Base-by-base conservation (phyloP, 2,113 vertebrate species). In the Tautogolabrus adspersus region DNA sequence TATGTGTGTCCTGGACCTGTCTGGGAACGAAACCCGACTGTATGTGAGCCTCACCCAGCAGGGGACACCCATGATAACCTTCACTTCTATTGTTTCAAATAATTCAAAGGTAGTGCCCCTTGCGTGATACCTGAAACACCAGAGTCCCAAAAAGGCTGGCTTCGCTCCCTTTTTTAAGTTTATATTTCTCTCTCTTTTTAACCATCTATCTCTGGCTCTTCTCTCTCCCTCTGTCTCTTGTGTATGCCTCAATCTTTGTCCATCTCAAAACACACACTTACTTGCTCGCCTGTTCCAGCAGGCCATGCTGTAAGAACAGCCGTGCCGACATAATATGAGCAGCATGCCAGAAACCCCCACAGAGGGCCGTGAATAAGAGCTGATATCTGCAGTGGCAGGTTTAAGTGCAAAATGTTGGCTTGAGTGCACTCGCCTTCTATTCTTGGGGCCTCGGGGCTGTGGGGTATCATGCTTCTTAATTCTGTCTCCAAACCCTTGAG, bases 371-470 rank as follows among this genome's bases (percentile, higher is more conserved):
- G 80, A 89, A 85, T 77, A 80, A 81, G 82, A 83, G 75, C 85
- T 61, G 68, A 86, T 84, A 79, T 77, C 65, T 66, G 79, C 62
- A 66, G 74, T 64, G 75, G 66, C 78, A 68, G 72, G 70, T 81
- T 89, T 69, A 89, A 89, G 75, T 75, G 66, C 60, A 82, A 85
- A 60, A 81, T 75, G 77, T 75, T 84, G 59, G 72, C 74, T 75
- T 58, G 62, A 86, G 67, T 69, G 55, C 65, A 56, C 37, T 79
- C 67, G 69, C 23, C 51, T 71, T 87, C 83, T 80, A 73, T 81
- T 87, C 84, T 75, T 60, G 72, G 70, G 72, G 71, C 66, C 59
- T 71, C 22, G 1, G 10, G 69, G 57, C 58, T 71, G 34, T 68
- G 62, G 66, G 72, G 56, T 62, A 73, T 66, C 69, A 72, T 72